A percentile compares a stretch with the other conserved stretches of the same genome.
These are phyloP conservation scores for Hecatera dysodea DNA, from an alignment of 2,888 invertebrate genomes.

Conservation along the genomic window DNA sequence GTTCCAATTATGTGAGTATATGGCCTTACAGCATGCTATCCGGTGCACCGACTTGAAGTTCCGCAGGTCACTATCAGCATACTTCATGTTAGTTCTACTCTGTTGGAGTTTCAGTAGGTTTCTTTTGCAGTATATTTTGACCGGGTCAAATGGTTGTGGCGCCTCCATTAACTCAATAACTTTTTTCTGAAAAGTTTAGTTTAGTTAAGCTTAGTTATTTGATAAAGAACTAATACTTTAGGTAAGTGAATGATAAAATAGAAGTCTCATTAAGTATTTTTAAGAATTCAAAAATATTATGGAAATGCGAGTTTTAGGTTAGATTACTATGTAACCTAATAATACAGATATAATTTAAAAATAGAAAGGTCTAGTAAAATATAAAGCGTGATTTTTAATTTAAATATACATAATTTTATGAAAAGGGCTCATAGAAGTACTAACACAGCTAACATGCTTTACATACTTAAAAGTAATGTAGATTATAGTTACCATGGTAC, in stretches of 20 bases:
- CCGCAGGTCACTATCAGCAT: constrained; percentile 39
- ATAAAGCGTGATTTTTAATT: neutral
- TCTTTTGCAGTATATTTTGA: constrained; percentile 72
- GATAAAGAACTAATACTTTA: neutral
- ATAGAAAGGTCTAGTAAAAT: neutral
- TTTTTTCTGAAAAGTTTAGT: constrained; percentile 71
- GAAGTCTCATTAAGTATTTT: neutral
- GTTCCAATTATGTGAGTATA: constrained; percentile 85
- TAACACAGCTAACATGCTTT: neutral
- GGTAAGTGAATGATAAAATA: neutral
- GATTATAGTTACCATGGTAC: constrained; percentile 80
- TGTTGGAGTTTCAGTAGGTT: constrained; percentile 75
- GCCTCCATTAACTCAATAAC: constrained; percentile 73
- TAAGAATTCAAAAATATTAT: neutral
- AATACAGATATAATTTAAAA: neutral
- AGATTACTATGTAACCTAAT: neutral
- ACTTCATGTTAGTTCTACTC: constrained; percentile 53
- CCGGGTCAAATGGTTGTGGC: constrained; percentile 49
- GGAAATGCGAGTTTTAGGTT: constrained; percentile 11
- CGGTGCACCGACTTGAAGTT: constrained; percentile 65
- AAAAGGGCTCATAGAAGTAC: too few species aligned
- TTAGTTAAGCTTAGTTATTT: neutral
- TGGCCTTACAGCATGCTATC: constrained; percentile 74
- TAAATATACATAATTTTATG: too few species aligned
- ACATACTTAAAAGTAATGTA: neutral